These are phyloP conservation scores for Bubo blakistoni DNA, from an alignment of 2,113 vertebrate genomes.

Conservation along the genomic window DNA sequence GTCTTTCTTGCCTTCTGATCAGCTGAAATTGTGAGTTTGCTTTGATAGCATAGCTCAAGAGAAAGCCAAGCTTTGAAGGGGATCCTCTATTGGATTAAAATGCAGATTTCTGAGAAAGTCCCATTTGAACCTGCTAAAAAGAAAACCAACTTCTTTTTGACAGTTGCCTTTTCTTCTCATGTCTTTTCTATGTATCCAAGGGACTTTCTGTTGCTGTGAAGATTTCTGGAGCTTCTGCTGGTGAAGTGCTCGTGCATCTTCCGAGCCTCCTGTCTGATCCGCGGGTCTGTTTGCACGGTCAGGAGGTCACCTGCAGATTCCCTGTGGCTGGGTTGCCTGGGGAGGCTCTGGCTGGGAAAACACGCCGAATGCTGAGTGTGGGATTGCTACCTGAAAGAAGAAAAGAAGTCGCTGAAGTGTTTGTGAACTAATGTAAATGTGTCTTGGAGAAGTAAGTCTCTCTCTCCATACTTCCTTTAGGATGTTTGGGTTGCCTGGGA, in stretches of 20 bases:
- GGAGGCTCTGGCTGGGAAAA: background rate
- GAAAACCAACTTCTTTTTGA: background rate
- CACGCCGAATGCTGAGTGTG: background rate
- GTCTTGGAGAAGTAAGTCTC: background rate
- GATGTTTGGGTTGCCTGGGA: constrained; percentile 13
- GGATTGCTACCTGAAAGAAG: background rate
- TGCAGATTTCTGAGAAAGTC: background rate
- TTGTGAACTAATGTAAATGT: background rate
- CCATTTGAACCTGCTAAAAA: background rate
- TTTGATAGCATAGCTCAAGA: background rate
- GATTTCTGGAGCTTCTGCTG: background rate
- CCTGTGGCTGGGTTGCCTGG: background rate
- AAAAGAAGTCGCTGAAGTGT: background rate
- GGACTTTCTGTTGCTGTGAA: background rate
- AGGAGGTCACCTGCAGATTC: background rate
- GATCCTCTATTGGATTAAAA: background rate
- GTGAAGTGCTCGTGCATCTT: background rate
- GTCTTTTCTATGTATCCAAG: background rate
- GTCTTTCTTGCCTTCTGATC: background rate
- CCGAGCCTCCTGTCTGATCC: background rate
- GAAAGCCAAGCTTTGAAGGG: background rate
- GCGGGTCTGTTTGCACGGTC: background rate
- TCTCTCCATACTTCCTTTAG: background rate
- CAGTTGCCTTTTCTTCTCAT: background rate
- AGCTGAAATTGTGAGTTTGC: background rate